Percentiles rank a stretch among this genome's conserved stretches.
Conservation (phyloP, 2,888 invertebrate species). For the Hydraecia micacea region DNA sequence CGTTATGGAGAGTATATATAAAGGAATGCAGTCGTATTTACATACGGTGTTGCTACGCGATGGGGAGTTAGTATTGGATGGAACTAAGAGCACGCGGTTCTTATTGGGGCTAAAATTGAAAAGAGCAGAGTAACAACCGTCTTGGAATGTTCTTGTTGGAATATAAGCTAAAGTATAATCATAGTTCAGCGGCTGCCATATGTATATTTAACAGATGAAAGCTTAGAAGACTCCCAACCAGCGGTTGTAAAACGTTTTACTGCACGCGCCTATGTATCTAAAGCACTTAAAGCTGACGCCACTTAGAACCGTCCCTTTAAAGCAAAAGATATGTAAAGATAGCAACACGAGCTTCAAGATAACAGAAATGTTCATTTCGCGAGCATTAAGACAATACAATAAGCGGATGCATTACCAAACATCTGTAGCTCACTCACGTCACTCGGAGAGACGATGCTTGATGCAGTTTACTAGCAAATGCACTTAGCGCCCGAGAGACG, state of each 20-base stretch:
- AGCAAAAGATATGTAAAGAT: conserved; percentile 57
- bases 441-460: conserved; percentile 66
- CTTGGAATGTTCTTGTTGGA: conserved; percentile 7
- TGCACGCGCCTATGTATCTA: conserved; percentile 35
- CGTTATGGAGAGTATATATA: conserved; percentile 67
- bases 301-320: conserved; percentile 50
- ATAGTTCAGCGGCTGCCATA: conserved; percentile 4
- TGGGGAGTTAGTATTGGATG: conserved; percentile 18
- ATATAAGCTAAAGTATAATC: not conserved
- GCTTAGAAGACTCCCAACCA: conserved; percentile 3
- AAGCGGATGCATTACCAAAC: conserved; percentile 64
- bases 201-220: conserved; percentile 35
- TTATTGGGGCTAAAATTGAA: not conserved
- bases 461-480: conserved; percentile 86
- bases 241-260: conserved; percentile 42
- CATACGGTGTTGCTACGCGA: conserved; percentile 36
- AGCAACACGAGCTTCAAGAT: conserved; percentile 50
- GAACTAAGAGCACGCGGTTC: conserved; percentile 2
- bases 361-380: conserved; percentile 59
- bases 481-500: conserved; percentile 85
- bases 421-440: conserved; percentile 59
- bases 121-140: conserved; percentile 7
- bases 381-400: conserved; percentile 63
- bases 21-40: conserved; percentile 66
- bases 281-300: conserved; percentile 58